Evolutionary conservation across 2,888 invertebrate species (phyloP).

Genomic region (Eupithecia subfuscata): DNA sequence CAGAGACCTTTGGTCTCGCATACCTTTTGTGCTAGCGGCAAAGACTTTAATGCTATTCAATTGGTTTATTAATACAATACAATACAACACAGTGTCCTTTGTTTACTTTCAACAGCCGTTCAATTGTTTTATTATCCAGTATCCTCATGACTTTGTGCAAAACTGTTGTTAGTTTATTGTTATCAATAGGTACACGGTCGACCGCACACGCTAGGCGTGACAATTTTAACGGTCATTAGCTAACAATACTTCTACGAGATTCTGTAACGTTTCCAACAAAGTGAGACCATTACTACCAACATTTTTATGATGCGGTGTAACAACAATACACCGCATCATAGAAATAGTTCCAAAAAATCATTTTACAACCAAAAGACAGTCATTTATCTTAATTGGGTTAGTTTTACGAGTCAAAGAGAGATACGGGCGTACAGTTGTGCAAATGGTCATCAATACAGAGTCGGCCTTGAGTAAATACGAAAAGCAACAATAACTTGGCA

Average conservation of each 20-base stretch:
- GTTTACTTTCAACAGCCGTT: constrained; percentile 4
- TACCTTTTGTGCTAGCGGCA: neutral
- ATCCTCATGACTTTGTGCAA: constrained; percentile 27
- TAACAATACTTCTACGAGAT: neutral
- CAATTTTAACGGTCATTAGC: constrained; percentile 4
- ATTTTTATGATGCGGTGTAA: too few relatives aligned
- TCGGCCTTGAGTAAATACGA: constrained; percentile 46
- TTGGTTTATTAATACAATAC: neutral
- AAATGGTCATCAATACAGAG: neutral
- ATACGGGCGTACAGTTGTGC: neutral
- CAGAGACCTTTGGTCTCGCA: neutral
- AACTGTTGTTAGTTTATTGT: constrained; percentile 8
- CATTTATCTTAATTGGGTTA: constrained; percentile 25
- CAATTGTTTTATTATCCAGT: constrained; percentile 16
- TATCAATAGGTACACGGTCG: constrained; percentile 8
- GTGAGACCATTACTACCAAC: neutral
- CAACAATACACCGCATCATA: constrained; percentile 14
- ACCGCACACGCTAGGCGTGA: constrained; percentile 3
- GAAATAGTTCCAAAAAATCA: constrained; percentile 17
- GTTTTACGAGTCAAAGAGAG: constrained; percentile 25
- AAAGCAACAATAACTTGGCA: constrained; percentile 5
- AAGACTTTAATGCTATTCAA: neutral
- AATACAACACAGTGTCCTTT: constrained; percentile 5
- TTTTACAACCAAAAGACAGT: constrained; percentile 26
- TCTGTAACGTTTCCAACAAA: constrained; percentile 7